Evolutionary conservation across 1,140 invertebrate genomes (phyloP).

Genomic region (Colletes gigas): DNA sequence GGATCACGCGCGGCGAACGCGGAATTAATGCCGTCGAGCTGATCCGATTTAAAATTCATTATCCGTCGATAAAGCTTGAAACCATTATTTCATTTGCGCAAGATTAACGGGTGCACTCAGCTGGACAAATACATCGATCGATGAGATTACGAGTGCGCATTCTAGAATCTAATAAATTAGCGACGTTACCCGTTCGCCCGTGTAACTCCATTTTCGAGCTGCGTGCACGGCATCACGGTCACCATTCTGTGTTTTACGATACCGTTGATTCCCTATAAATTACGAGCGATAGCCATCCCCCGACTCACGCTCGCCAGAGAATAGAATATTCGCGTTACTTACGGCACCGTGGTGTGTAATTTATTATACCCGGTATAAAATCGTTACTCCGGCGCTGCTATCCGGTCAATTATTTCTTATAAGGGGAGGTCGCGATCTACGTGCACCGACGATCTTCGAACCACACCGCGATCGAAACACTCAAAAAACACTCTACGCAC

Average conservation of each 20-base stretch:
- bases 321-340: conserved; percentile 15
- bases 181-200: conserved; percentile 57
- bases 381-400: neutral
- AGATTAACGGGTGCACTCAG: conserved; percentile 66
- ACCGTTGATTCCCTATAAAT: conserved; percentile 47
- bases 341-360: neutral
- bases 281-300: conserved; percentile 18
- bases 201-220: conserved; percentile 60
- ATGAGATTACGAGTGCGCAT: conserved; percentile 63
- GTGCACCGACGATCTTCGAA: too few species aligned
- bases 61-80: conserved; percentile 66
- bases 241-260: conserved; percentile 49
- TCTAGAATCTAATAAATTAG: conserved; percentile 71
- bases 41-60: conserved; percentile 71
- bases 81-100: conserved; percentile 68
- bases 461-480: too few species aligned
- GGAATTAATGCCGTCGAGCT: conserved; percentile 60
- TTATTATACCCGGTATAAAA: neutral
- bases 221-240: conserved; percentile 34
- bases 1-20: conserved; percentile 58
- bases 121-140: conserved; percentile 68
- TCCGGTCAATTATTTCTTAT: neutral
- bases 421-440: neutral
- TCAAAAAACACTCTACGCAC: too few species aligned
- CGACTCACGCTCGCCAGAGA: neutral